Evolutionary conservation across 2,888 invertebrate species (phyloP), one percentile per base, ranked within the genome.

Genomic region (Trissolcus brochymenae): DNA sequence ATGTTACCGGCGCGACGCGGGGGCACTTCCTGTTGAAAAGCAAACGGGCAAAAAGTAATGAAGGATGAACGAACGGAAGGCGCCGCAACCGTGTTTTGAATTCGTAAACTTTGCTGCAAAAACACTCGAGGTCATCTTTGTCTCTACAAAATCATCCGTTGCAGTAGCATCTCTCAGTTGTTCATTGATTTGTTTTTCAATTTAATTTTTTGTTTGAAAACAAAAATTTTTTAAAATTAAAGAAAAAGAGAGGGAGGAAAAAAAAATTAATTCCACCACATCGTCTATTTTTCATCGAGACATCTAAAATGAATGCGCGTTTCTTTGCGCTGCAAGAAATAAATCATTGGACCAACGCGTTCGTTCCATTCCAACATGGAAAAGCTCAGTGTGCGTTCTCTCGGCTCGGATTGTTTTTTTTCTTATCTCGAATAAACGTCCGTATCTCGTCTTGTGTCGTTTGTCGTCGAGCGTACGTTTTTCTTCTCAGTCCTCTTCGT

Each of bases 41-140:
- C 56, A 73, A 60, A 64, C 60, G 61, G 53, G 64, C 76, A 43
- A 70, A 51, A 64, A 76, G 74, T 67, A 72, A 76, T 57, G 76
- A 78, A 70, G 72, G 83, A 81, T 81, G 83, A 87, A 82, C 86
- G 87, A 87, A 84, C 87, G 88, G 87, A 87, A 87, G 87, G 83
- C 83, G 82, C 82, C 77, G 82, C 82, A 25, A 68, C 81, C 87
- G 86, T 86, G 86, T 82, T 80, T 83, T 80, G 87, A 85, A 87
- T 87, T 83, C 82, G 78, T 70, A 82, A 82, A 83, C 67, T 70
- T n/a, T 79, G 54, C 73, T 60, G 35, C 46, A 11, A 35, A 46
- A 35, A 62, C 54, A 9, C 61, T 60, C 67, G 75, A 62, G 68
- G 56, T 56, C 56, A 56, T 35, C 35, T 35, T 35, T 35, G 35